Base-by-base conservation (phyloP, 2,113 vertebrate species). In the Ochotona princeps region DNA sequence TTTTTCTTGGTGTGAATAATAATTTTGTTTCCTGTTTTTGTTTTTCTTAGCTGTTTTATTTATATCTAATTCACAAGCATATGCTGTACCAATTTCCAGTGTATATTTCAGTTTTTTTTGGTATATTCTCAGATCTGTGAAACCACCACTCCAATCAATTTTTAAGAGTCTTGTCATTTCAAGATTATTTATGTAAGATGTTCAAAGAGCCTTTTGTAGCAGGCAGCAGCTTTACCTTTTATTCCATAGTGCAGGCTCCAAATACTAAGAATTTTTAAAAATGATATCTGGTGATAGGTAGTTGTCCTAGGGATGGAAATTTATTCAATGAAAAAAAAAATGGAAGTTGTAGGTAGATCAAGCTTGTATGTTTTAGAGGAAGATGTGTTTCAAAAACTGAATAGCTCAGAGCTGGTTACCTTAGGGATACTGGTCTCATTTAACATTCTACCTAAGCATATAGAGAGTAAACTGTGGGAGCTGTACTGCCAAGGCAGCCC, bases 321-420 rank as follows among this genome's bases (percentile, higher is more conserved):
- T 94, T 28, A 44, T 35, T 94, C 86, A 35, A 61, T 79, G 66
- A 93, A 92, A 44, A 44, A n/a, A 49, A 51, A 94, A 91, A 49
- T 49, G 74, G 88, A 85, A n/a, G 79, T 72, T 79, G 80, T 25
- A 91, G 18, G 30, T 70, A 83, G 25, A n/a, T 2, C 14, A 84
- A 30, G 15, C 23, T 32, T 78, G 81, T 69, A 60, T 65, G 11
- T 21, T 83, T 91, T 51, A 63, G 20, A 72, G 26, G 14, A 95
- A 76, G 67, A 73, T 88, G 20, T 72, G 8, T 92, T 57, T 32
- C 61, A 87, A 92, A 72, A 38, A 10, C 51, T 76, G 35, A 85
- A 72, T 57, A 51, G 17, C 74, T 9, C 30, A 69, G 12, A 67
- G 28, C 25, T 80, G 11, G 51, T 78, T 83, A 57, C 17, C n/a